These are phyloP conservation scores for Lepisosteus osseus DNA, from an alignment of 2,113 vertebrate species.

Conservation along the genomic window DNA sequence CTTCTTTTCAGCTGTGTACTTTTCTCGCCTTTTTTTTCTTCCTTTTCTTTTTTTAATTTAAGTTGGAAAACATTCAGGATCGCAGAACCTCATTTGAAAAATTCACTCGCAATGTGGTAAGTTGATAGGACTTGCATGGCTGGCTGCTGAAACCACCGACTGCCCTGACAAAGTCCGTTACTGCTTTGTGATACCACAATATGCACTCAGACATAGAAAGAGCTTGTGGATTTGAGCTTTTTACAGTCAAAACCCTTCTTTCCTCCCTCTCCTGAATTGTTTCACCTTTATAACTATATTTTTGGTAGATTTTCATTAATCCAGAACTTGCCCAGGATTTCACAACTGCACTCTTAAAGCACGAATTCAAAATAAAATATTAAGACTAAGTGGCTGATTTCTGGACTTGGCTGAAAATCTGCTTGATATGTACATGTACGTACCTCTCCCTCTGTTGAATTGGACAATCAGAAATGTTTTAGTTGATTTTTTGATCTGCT, in stretches of 20 bases:
- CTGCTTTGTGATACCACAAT: no score
- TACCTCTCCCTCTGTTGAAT: neutral
- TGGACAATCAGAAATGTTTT: no score
- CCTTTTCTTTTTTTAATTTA: slow-evolving; percentile 46
- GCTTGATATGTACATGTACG: neutral
- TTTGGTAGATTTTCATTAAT: slow-evolving; percentile 5
- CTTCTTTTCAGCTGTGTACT: slow-evolving; percentile 56
- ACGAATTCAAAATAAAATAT: neutral
- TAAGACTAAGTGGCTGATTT: neutral
- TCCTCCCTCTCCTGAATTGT: slow-evolving; percentile 14
- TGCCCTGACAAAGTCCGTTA: neutral
- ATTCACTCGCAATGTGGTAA: slow-evolving; percentile 80
- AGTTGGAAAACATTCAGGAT: slow-evolving; percentile 75
- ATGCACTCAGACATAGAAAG: neutral
- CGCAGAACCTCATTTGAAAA: slow-evolving; percentile 81
- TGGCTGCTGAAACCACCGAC: slow-evolving; percentile 30
- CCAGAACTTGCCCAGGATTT: slow-evolving; percentile 1
- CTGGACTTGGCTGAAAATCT: slow-evolving; percentile 3
- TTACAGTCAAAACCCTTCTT: neutral
- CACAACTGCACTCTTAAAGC: neutral
- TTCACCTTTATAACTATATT: neutral
- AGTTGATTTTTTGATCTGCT: no score
- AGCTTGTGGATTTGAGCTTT: neutral
- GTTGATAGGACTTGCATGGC: slow-evolving; percentile 50
- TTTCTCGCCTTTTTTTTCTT: slow-evolving; percentile 37